Evolutionary conservation across 2,113 vertebrate genomes (phyloP).

Genomic region (Dryoscopus gambensis): DNA sequence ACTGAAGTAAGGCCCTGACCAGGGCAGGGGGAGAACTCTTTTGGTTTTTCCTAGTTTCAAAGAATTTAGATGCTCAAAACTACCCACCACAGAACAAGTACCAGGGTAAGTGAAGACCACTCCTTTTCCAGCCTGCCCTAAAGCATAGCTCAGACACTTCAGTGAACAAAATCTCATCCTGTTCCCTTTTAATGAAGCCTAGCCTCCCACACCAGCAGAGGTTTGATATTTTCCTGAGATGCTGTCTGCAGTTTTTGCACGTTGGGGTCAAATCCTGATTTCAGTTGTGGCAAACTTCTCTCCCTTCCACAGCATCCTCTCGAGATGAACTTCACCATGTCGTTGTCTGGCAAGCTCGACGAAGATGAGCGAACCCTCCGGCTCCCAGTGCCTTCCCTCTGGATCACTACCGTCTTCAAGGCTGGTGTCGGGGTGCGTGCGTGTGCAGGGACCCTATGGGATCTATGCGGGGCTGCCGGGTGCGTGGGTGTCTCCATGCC

Average conservation of each 20-base stretch:
- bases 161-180: background rate
- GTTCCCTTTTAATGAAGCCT: background rate
- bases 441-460: fast-evolving
- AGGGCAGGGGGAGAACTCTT: background rate
- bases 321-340: background rate
- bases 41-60: fast-evolving
- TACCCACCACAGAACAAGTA: background rate
- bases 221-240: background rate
- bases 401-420: background rate
- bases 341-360: background rate
- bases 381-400: background rate
- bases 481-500: background rate
- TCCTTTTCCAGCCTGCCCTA: background rate
- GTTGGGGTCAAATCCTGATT: background rate
- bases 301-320: background rate
- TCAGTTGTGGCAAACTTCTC: background rate
- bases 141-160: background rate
- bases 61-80: background rate
- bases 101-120: background rate
- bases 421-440: background rate
- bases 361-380: background rate
- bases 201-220: background rate
- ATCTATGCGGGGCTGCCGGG: background rate
- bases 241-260: background rate
- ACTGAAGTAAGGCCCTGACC: background rate